A percentile compares a stretch with the other conserved stretches of the same genome.
Conservation (phyloP, 2,797 vertebrate genomes). For the Sebastes cheni region DNA sequence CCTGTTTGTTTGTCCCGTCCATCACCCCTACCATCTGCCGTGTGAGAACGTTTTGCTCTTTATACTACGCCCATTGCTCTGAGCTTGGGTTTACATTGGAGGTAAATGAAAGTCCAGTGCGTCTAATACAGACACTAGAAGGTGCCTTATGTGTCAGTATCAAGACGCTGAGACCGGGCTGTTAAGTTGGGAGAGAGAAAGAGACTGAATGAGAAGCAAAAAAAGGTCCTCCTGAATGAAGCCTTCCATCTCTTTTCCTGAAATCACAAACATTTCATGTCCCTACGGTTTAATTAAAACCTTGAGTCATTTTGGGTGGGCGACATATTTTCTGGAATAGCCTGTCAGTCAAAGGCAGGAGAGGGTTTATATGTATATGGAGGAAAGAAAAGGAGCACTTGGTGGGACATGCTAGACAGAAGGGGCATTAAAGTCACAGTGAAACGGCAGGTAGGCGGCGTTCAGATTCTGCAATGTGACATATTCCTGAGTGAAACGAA, state of each 20-base stretch:
- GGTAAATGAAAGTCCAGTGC: too few species aligned
- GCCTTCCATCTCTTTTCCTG: background rate
- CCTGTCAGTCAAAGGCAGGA: background rate
- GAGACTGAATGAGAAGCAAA: background rate
- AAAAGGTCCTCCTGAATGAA: background rate
- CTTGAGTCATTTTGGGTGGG: background rate
- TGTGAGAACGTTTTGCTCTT: background rate
- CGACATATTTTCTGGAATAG: background rate
- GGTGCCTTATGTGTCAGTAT: background rate
- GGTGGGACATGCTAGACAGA: background rate
- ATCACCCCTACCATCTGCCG: background rate
- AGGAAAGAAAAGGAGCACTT: background rate
- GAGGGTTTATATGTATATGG: background rate
- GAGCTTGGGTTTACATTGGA: background rate
- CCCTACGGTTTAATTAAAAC: background rate
- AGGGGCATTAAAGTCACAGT: background rate
- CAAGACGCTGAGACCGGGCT: background rate
- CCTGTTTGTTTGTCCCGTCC: background rate
- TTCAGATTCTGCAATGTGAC: background rate
- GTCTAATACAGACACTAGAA: rapidly evolving
- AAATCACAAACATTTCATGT: background rate
- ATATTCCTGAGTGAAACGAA: background rate
- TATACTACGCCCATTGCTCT: too few species aligned
- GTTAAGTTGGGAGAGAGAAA: background rate
- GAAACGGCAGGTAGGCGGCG: background rate